Evolutionary conservation across 2,113 vertebrate species (phyloP).

Genomic region (Rhabdomys dilectus): DNA sequence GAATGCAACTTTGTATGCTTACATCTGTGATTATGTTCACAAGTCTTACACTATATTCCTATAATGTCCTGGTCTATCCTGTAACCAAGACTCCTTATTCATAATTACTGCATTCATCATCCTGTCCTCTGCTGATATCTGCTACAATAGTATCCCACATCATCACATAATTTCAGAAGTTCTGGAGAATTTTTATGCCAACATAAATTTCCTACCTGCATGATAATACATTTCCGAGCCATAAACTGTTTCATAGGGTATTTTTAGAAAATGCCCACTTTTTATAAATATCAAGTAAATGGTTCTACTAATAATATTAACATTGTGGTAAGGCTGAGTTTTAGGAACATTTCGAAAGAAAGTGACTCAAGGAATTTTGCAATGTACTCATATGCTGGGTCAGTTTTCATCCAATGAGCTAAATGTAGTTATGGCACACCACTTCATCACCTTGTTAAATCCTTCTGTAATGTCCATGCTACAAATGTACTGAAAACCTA

Average conservation of each 20-base stretch:
- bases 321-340: not conserved
- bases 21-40: not conserved
- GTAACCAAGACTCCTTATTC: not conserved
- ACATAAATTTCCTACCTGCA: slow-evolving; percentile 26
- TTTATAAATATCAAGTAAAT: not conserved
- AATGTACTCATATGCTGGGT: not conserved
- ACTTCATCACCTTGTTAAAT: not conserved
- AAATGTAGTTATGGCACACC: not conserved
- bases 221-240: not conserved
- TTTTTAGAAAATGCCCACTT: not conserved
- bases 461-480: slow-evolving; percentile 24
- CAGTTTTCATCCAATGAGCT: slow-evolving; percentile 61
- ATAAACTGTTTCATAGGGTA: not conserved
- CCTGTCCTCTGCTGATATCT: not conserved
- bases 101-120: not conserved
- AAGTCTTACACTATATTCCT: not conserved
- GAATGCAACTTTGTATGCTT: not conserved
- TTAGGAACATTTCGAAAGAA: slow-evolving; percentile 21
- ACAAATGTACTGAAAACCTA: slow-evolving; percentile 41
- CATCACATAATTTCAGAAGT: slow-evolving; percentile 3
- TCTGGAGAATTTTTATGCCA: slow-evolving; percentile 1
- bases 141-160: not conserved
- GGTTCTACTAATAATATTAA: not conserved
- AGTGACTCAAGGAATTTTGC: slow-evolving; percentile 47
- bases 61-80: not conserved